Percentiles rank a stretch among this genome's conserved stretches.
phyloP scores from a whole-genome alignment of 2,113 vertebrate species.

The Dasyurus viverrinus region DNA sequence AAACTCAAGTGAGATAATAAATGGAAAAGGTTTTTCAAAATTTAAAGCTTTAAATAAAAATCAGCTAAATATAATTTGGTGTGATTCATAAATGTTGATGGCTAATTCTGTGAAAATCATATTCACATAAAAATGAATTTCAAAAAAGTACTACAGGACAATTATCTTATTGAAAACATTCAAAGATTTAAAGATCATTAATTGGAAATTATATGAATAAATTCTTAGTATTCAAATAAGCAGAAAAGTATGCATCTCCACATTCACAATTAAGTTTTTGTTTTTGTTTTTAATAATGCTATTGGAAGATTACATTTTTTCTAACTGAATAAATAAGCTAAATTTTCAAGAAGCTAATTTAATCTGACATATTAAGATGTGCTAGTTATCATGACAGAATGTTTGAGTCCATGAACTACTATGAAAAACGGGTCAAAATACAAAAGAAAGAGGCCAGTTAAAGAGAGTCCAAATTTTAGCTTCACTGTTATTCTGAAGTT shows the following conservation, averaged over 20 bases:
- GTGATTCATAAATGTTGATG: constrained; percentile 23
- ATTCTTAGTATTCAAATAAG: constrained; percentile 45
- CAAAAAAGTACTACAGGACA: constrained; percentile 37
- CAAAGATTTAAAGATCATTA: constrained; percentile 23
- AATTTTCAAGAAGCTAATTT: constrained; percentile 14
- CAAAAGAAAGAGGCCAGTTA: not conserved
- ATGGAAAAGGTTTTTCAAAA: not conserved
- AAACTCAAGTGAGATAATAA: not conserved
- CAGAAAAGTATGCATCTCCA: constrained; percentile 10
- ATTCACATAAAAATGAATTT: constrained; percentile 38
- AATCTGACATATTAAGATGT: constrained; percentile 31
- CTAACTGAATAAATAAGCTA: constrained; percentile 7
- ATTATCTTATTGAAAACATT: constrained; percentile 18
- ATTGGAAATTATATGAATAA: constrained; percentile 16
- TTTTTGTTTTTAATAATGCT: constrained; percentile 20
- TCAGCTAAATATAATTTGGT: constrained; percentile 9
- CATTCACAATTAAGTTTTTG: constrained; percentile 31
- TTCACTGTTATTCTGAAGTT: constrained; percentile 59
- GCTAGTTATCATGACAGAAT: constrained; percentile 35
- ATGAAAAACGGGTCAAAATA: constrained; percentile 25
- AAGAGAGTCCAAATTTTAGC: constrained; percentile 30
- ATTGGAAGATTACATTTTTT: constrained; percentile 58
- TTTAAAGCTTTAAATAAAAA: not conserved
- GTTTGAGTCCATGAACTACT: constrained; percentile 41
- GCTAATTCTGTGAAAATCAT: not conserved